phyloP scores from a whole-genome alignment of 2,888 invertebrate genomes.

The Trachelus troglodyta region DNA sequence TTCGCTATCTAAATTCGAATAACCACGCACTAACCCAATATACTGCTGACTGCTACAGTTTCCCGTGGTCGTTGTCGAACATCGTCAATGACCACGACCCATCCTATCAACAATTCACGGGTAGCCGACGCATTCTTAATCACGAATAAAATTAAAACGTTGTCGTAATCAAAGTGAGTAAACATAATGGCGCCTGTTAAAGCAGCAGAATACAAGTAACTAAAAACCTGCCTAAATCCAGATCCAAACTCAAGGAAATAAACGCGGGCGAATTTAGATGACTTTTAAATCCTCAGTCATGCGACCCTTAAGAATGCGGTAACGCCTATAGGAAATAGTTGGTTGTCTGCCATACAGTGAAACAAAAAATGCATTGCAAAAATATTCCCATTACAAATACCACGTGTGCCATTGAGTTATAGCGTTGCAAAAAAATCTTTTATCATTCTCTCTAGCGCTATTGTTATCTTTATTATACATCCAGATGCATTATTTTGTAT shows the following conservation, averaged over 20 bases:
- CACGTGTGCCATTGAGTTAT: background rate
- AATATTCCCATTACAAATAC: background rate
- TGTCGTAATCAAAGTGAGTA: background rate
- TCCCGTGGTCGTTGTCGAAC: slow-evolving; percentile 22
- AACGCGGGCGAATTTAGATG: background rate
- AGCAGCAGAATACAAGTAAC: background rate
- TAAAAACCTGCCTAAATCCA: background rate
- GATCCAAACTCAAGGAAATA: background rate
- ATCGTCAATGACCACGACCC: slow-evolving; percentile 40
- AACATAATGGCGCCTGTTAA: background rate
- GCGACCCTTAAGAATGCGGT: slow-evolving; percentile 25
- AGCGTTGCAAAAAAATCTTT: background rate
- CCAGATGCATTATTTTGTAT: background rate
- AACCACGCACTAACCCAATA: background rate
- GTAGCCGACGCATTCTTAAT: slow-evolving; percentile 3
- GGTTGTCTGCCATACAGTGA: slow-evolving; percentile 25
- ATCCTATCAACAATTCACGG: slow-evolving; percentile 34
- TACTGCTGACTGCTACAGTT: background rate
- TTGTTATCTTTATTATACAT: background rate
- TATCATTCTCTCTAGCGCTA: background rate
- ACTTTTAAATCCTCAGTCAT: background rate
- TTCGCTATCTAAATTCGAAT: background rate
- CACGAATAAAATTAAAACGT: background rate
- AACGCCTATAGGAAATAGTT: slow-evolving; percentile 39
- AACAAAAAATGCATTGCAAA: slow-evolving; percentile 2